A percentile compares a stretch with the other conserved stretches of the same genome.
Evolutionary conservation across 2,113 vertebrate genomes (phyloP).

Genomic region (Ammodytes marinus): DNA sequence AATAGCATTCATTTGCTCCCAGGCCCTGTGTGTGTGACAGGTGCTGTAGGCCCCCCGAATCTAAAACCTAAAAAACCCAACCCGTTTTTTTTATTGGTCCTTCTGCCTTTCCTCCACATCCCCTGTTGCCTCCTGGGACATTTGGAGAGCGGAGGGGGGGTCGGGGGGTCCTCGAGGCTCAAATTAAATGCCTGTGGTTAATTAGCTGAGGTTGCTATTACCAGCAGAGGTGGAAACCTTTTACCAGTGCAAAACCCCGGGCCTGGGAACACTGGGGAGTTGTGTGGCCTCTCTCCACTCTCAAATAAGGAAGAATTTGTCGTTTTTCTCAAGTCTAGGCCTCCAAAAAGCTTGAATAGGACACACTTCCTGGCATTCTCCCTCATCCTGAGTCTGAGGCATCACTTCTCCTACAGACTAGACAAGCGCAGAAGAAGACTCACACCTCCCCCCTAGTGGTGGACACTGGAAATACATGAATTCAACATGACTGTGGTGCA

Average conservation of each 20-base stretch:
- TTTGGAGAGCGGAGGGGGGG: conserved; percentile 15
- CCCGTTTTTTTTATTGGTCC: conserved; percentile 70
- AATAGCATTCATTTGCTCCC: conserved; percentile 72
- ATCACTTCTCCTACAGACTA: conserved; percentile 24
- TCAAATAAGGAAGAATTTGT: conserved; percentile 51
- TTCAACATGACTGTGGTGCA: background rate
- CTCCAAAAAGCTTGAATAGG: conserved; percentile 24
- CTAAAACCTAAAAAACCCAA: conserved; percentile 69
- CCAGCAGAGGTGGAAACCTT: conserved; percentile 47
- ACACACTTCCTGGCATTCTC: conserved; percentile 11
- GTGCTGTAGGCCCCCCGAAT: conserved; percentile 64
- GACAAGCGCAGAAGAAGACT: conserved; percentile 33
- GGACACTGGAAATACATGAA: conserved; percentile 3
- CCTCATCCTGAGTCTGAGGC: conserved; percentile 18
- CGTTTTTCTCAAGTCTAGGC: conserved; percentile 26
- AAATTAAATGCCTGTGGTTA: conserved; percentile 74
- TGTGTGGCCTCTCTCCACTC: conserved; percentile 34
- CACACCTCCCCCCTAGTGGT: conserved; percentile 78
- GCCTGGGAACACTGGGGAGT: conserved; percentile 56
- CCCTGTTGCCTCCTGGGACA: conserved; percentile 61
- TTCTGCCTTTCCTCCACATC: conserved; percentile 42
- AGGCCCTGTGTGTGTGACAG: conserved; percentile 71
- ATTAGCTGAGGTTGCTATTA: conserved; percentile 72
- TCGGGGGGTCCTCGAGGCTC: conserved; percentile 58
- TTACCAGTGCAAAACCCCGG: conserved; percentile 11